Conservation (phyloP, 2,797 vertebrate species). For the Tinamus major region DNA sequence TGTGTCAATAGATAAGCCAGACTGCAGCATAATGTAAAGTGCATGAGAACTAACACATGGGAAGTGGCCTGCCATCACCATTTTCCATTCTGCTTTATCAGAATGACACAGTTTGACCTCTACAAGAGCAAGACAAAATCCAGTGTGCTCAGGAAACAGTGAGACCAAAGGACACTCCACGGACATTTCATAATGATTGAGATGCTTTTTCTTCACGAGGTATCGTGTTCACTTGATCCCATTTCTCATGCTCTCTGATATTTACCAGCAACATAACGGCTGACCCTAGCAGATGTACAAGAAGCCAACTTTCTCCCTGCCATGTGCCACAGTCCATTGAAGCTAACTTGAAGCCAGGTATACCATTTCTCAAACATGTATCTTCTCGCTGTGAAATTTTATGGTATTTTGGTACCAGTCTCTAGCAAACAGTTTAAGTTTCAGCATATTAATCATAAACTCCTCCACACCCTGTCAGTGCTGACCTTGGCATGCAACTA, state of each 20-base stretch:
- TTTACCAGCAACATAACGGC: background rate
- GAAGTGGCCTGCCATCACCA: background rate
- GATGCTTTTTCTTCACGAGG: background rate
- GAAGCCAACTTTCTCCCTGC: background rate
- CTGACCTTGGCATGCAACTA: background rate
- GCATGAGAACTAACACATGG: background rate
- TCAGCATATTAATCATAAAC: conserved; percentile 48
- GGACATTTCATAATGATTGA: background rate
- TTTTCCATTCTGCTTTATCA: background rate
- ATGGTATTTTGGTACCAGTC: background rate
- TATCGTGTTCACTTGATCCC: background rate
- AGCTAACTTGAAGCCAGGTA: background rate
- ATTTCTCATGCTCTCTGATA: background rate
- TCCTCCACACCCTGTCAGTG: conserved; percentile 13
- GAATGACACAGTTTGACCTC: background rate
- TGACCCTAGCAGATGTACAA: rapidly evolving
- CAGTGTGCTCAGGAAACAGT: background rate
- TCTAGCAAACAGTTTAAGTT: conserved; percentile 21
- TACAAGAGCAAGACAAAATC: background rate
- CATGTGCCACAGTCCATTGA: background rate
- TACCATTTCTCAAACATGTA: background rate
- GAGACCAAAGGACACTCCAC: background rate
- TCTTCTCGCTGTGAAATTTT: background rate
- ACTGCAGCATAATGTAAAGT: background rate
- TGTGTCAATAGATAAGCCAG: background rate